Evolutionary conservation across 2,888 invertebrate species (phyloP).

Genomic region (Diarsia mendica): DNA sequence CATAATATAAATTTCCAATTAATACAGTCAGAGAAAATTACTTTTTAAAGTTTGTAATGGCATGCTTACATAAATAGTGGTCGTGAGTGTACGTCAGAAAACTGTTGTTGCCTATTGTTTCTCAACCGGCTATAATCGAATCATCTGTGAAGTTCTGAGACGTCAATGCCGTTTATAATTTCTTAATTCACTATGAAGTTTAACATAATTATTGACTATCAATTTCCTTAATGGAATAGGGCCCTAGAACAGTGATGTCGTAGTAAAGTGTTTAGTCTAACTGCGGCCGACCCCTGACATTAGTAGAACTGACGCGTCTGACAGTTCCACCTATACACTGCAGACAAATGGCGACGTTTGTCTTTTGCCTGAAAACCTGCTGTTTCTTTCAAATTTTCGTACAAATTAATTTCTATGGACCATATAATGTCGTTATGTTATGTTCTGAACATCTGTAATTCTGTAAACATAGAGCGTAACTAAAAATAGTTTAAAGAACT

Average conservation of each 20-base stretch:
- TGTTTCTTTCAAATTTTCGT: not conserved
- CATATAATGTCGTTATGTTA: not conserved
- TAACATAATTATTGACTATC: slow-evolving; percentile 30
- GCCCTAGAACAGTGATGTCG: slow-evolving; percentile 12
- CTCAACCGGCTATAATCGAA: slow-evolving; percentile 27
- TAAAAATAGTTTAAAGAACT: not conserved
- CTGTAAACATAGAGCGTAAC: slow-evolving; percentile 1
- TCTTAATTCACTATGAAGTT: slow-evolving; percentile 26
- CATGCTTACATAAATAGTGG: not conserved
- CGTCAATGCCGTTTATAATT: slow-evolving; percentile 19
- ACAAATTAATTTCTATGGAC: too few relatives aligned
- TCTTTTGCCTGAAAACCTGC: not conserved
- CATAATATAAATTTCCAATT: not conserved
- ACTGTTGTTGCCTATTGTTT: slow-evolving; percentile 46
- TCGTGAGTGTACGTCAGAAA: slow-evolving; percentile 34
- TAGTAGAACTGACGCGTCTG: slow-evolving; percentile 62
- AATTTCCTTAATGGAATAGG: slow-evolving; percentile 34
- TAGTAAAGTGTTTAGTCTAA: slow-evolving; percentile 70
- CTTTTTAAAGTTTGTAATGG: not conserved
- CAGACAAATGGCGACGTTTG: slow-evolving; percentile 55
- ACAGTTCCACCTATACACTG: slow-evolving; percentile 44
- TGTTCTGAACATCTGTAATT: not conserved
- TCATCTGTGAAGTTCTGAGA: slow-evolving; percentile 23
- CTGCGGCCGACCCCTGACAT: slow-evolving; percentile 71
- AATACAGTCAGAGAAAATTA: not conserved